A percentile compares a stretch with the other conserved stretches of the same genome.
These are phyloP conservation scores for Tupiocoris notatus DNA, from an alignment of 2,888 invertebrate species.

Conservation along the genomic window DNA sequence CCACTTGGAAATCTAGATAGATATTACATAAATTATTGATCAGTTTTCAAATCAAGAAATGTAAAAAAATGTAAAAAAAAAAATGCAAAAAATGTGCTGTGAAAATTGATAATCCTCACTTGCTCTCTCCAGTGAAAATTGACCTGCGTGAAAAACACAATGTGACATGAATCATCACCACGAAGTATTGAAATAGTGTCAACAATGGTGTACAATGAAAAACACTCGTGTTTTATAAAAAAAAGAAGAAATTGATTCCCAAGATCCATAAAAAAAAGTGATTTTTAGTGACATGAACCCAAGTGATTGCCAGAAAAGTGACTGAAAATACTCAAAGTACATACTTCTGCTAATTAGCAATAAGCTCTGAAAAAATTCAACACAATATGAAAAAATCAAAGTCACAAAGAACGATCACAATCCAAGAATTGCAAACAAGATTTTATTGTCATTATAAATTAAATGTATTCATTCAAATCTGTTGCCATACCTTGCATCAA, in stretches of 20 bases:
- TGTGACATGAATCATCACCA: no score
- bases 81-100: neutral
- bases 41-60: no score
- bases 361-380: neutral
- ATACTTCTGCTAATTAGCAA: neutral
- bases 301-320: neutral
- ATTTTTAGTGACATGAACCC: neutral
- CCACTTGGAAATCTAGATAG: no score
- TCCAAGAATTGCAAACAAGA: no score
- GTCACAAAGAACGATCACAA: no score
- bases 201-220: neutral
- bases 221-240: neutral
- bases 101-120: conserved; percentile 8
- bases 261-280: neutral
- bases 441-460: no score
- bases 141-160: conserved; percentile 23
- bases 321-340: neutral
- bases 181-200: neutral
- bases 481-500: conserved; percentile 74
- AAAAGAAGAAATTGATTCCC: neutral
- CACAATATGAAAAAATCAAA: no score
- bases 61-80: neutral
- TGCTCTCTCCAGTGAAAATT: conserved; percentile 29
- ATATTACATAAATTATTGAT: no score
- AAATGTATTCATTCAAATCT: no score